Evolutionary conservation across 1,140 invertebrate species (phyloP).

Genomic region (Drosophila parabipectinata): DNA sequence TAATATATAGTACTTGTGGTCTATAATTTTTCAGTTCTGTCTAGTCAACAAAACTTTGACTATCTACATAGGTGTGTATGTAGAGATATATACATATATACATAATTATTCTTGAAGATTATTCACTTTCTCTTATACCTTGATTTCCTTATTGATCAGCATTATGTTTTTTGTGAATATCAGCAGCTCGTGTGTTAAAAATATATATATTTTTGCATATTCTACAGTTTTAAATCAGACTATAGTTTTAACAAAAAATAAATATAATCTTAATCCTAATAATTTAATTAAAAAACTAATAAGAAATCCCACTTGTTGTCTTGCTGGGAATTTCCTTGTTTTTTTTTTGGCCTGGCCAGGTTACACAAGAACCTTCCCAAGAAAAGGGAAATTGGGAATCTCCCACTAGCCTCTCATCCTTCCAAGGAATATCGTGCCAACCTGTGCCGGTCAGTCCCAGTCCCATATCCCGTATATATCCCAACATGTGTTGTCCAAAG

Average conservation of each 20-base stretch:
- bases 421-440: slow-evolving; percentile 30
- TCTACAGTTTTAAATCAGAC: too few relatives aligned
- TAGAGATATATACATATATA: neutral
- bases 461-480: neutral
- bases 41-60: slow-evolving; percentile 45
- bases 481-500: slow-evolving; percentile 51
- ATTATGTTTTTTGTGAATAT: slow-evolving; percentile 30
- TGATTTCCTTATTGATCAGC: slow-evolving; percentile 24
- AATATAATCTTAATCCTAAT: too few relatives aligned
- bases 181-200: neutral
- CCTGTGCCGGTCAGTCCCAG: slow-evolving; percentile 31
- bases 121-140: slow-evolving; percentile 40
- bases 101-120: slow-evolving; percentile 23
- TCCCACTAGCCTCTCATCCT: slow-evolving; percentile 16
- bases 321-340: neutral
- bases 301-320: slow-evolving; percentile 16
- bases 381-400: slow-evolving; percentile 20
- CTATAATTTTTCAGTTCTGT: slow-evolving; percentile 20
- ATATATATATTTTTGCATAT: too few relatives aligned
- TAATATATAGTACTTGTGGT: too few relatives aligned
- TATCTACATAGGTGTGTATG: slow-evolving; percentile 26
- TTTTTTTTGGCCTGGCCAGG: slow-evolving; percentile 5
- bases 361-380: slow-evolving; percentile 21
- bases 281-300: neutral
- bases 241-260: too few relatives aligned